Percentiles rank a stretch among this genome's conserved stretches.
Conservation (phyloP, 1,140 invertebrate species). For the Hylaeus volcanicus region DNA sequence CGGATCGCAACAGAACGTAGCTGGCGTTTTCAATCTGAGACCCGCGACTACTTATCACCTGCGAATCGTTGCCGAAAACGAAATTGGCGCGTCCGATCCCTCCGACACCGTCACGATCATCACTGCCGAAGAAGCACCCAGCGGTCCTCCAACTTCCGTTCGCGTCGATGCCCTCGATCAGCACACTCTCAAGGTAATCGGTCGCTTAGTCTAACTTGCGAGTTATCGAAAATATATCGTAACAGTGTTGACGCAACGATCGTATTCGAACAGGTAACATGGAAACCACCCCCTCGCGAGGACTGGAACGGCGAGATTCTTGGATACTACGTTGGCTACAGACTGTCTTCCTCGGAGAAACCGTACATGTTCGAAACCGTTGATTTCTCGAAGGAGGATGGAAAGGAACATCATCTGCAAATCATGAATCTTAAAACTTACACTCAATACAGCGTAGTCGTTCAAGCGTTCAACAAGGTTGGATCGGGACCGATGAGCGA, state of each 20-base stretch:
- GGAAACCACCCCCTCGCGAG: conserved; percentile 94
- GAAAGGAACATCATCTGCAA: conserved; percentile 92
- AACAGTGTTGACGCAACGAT: background rate
- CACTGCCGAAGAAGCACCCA: conserved; percentile 96
- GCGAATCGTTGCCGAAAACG: conserved; percentile 96
- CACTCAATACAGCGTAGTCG: conserved; percentile 96
- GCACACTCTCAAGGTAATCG: conserved; percentile 90
- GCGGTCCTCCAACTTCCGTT: conserved; percentile 90
- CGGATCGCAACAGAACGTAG: conserved; percentile 89
- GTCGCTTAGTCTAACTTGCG: background rate
- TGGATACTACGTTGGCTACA: conserved; percentile 95
- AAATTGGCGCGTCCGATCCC: conserved; percentile 94
- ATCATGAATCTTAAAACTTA: conserved; percentile 93
- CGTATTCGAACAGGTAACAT: conserved; percentile 82
- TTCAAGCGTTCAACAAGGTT: conserved; percentile 97
- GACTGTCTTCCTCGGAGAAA: conserved; percentile 93
- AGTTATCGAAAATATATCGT: background rate
- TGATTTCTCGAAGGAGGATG: conserved; percentile 94
- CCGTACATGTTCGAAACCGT: conserved; percentile 95
- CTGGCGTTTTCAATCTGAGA: conserved; percentile 92
- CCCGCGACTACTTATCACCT: conserved; percentile 96
- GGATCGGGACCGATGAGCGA: conserved; percentile 94
- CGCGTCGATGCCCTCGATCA: conserved; percentile 95
- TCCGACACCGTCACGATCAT: conserved; percentile 96
- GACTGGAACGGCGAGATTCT: conserved; percentile 96